Percentiles rank a stretch among this genome's conserved stretches.
These are phyloP conservation scores for Caenorhabditis inopinata DNA, from an alignment of 1,140 invertebrate species.

Conservation along the genomic window DNA sequence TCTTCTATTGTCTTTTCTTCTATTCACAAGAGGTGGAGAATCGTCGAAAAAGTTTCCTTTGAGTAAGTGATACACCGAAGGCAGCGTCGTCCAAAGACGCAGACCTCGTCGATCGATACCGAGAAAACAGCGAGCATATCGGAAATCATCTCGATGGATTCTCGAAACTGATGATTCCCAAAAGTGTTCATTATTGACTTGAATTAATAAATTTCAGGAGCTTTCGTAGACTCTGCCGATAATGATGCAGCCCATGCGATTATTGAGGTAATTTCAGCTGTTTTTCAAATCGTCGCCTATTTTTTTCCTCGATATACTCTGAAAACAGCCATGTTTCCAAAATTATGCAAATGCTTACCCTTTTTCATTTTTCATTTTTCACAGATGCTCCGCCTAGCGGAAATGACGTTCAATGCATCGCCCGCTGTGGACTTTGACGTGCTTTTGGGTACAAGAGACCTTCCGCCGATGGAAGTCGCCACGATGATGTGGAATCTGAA, in stretches of 20 bases:
- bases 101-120: too few relatives aligned
- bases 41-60: conserved; percentile 26
- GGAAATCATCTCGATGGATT: too few relatives aligned
- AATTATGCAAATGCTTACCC: neutral
- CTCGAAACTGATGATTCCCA: too few relatives aligned
- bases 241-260: conserved; percentile 37
- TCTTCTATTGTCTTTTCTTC: neutral
- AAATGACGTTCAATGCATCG: conserved; percentile 40
- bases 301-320: neutral
- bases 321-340: neutral
- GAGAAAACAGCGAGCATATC: too few relatives aligned
- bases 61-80: conserved; percentile 23
- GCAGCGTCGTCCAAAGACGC: too few relatives aligned
- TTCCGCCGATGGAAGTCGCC: conserved; percentile 31
- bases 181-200: too few relatives aligned
- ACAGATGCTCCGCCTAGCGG: conserved; percentile 39
- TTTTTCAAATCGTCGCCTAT: neutral
- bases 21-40: neutral
- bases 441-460: conserved; percentile 18
- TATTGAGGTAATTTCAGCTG: neutral
- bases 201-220: conserved; percentile 39
- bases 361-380: conserved; percentile 4
- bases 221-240: conserved; percentile 30
- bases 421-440: conserved; percentile 30
- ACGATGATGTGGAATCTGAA: conserved; percentile 42